Base-by-base conservation (phyloP, 1,140 invertebrate genomes). In the Hyles euphorbiae region DNA sequence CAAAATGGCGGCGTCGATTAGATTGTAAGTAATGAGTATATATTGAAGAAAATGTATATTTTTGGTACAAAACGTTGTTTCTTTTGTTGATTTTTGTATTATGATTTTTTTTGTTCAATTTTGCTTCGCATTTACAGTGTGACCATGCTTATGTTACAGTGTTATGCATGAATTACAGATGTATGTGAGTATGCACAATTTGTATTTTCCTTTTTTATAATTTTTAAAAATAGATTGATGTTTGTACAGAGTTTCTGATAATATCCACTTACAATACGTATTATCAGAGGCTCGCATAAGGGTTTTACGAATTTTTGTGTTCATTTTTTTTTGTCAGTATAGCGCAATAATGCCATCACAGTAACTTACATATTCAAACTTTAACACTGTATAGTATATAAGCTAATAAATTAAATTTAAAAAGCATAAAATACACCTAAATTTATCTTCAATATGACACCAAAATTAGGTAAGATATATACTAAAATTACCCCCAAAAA, bases 111-210 rank as follows among this genome's bases (percentile, higher is more conserved):
- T 72, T 74, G 65, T 70, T 72, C 71, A 72, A 68, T 76, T 80
- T 79, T 74, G 82, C 85, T 87, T 88, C 77, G 85, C 83, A 85
- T 88, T 87, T 85, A 83, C 76, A 81, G 79, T 86, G 81, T 87
- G 83, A 80, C 80, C 79, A 78, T 84, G 84, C 84, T 84, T 87
- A 83, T 82, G 74, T 88, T 86, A 81, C 80, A 84, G 80, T 83
- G 81, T 84, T 81, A 67, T 85, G 85, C 85, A 88, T 88, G 85
- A 84, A 78, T 72, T 40, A 83, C 78, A 70, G 78, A 75, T 83
- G 81, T 87, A 72, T 80, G 85, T 87, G 83, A 88, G 85, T 88
- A 88, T 88, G 85, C 83, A 88, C 83, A 84, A 83, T 78, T 74
- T 84, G 74, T 81, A 79, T 77, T 81, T 80, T 81, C 60, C 59